Base-by-base conservation (phyloP, 2,113 vertebrate species). In the Hiodon tergisus region DNA sequence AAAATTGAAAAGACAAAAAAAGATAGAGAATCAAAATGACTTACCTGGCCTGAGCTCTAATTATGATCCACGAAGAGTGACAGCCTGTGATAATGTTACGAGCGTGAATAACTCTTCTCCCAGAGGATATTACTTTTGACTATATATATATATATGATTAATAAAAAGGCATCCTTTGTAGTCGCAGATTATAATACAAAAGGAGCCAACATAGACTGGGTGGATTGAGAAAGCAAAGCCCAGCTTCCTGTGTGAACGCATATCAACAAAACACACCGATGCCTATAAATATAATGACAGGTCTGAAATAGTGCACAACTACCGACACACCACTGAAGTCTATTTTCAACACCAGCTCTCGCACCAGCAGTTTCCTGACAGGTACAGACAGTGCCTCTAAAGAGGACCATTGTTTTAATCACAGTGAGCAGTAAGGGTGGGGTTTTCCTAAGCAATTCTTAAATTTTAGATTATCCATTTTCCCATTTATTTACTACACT, bases 211-310 rank as follows among this genome's bases (percentile, higher is more conserved):
- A 60, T 6, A 47, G 1, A 60, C 70, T n/a, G 13, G 7, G 70
- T 47, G 6, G 46, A 65, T 52, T 16, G 6, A 55, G 69, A 67
- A 14, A 76, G 53, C 61, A 46, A 51, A 17, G 6, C 17, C 63
- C 70, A 7, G 52, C 57, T 69, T 76, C 78, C 78, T 79, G 74
- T 76, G 69, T 68, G 69, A 74, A 78, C 31, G 51, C 69, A 60
- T 69, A 73, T 76, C 66, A 13, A 53, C 47, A 3, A 71, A 46
- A 63, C 48, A 31, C 63, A 57, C 10, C 53, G 17, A 11, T 14
- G 31, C 31, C 31, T 31, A 31, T 31, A 31, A 31, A 31, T 31
- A 31, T 31, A 31, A 31, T 31, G 31, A 31, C 2, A 31, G 31
- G 31, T 31, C 31, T 31, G 31, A 31, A 31, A 31, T 31, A 31